phyloP scores from a whole-genome alignment of 2,888 invertebrate genomes.

The Caenorhabditis sp. region DNA sequence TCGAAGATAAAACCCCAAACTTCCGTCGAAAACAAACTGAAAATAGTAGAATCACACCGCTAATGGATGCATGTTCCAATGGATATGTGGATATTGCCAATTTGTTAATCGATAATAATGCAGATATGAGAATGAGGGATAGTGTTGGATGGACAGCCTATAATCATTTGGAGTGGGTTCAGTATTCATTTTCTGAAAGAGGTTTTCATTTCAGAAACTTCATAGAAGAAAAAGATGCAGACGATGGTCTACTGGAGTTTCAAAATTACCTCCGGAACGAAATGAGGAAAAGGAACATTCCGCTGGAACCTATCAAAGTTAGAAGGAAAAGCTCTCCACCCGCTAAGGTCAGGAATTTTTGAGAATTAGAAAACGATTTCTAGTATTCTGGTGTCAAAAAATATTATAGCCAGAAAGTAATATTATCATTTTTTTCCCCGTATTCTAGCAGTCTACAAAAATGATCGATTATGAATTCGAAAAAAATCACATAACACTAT shows the following conservation, averaged over 20 bases:
- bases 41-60: constrained; percentile 36
- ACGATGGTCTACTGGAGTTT: constrained; percentile 9
- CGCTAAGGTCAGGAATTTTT: neutral
- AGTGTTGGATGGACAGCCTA: constrained; percentile 43
- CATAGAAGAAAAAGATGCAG: constrained; percentile 7
- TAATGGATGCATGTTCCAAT: constrained; percentile 56
- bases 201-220: constrained; percentile 9
- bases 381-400: no score
- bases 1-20: constrained; percentile 1
- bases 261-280: constrained; percentile 4
- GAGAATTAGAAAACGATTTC: no score
- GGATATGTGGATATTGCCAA: constrained; percentile 42
- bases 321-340: neutral
- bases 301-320: neutral
- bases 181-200: neutral
- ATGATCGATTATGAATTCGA: no score
- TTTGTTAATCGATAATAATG: constrained; percentile 32
- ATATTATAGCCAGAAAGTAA: no score
- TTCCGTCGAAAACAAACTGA: neutral
- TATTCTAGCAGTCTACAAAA: no score
- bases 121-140: constrained; percentile 32
- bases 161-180: constrained; percentile 36
- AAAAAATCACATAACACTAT: no score
- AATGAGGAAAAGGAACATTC: constrained; percentile 3
- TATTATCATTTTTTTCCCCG: no score